Evolutionary conservation across 2,888 invertebrate species (phyloP).

Genomic region (Steromphala cineraria): DNA sequence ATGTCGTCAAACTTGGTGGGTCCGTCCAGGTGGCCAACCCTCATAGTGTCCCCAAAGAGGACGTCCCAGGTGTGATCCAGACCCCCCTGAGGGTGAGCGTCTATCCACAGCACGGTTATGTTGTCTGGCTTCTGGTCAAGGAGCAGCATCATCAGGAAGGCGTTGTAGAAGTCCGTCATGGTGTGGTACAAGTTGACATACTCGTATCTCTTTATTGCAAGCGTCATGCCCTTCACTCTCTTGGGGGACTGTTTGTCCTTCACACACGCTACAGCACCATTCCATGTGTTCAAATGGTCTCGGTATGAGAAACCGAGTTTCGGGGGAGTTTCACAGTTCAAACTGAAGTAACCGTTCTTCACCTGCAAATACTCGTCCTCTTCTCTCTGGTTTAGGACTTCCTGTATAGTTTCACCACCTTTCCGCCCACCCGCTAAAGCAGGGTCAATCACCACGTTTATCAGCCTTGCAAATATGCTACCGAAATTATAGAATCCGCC

Average conservation of each 20-base stretch:
- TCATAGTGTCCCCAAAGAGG: slow-evolving; percentile 63
- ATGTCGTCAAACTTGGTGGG: slow-evolving; percentile 51
- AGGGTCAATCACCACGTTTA: slow-evolving; percentile 45
- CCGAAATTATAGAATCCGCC: slow-evolving; percentile 41
- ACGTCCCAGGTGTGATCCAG: slow-evolving; percentile 67
- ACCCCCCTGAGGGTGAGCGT: slow-evolving; percentile 69
- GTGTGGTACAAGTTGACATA: slow-evolving; percentile 71
- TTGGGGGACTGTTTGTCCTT: neutral
- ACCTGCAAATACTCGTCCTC: slow-evolving; percentile 51
- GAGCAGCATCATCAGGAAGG: slow-evolving; percentile 57
- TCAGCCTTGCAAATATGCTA: slow-evolving; percentile 40
- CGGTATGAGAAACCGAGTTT: slow-evolving; percentile 34
- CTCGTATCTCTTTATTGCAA: slow-evolving; percentile 66
- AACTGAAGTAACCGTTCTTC: slow-evolving; percentile 50
- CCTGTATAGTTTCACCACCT: slow-evolving; percentile 53
- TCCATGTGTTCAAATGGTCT: slow-evolving; percentile 49
- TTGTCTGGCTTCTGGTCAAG: slow-evolving; percentile 50
- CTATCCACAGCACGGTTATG: slow-evolving; percentile 65
- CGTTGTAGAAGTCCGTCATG: slow-evolving; percentile 68
- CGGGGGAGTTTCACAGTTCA: slow-evolving; percentile 40
- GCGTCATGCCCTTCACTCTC: slow-evolving; percentile 40
- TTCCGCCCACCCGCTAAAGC: slow-evolving; percentile 34
- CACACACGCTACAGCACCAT: slow-evolving; percentile 15
- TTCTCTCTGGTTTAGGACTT: slow-evolving; percentile 57
- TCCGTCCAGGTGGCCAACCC: slow-evolving; percentile 52